These are phyloP conservation scores for Chrysemys picta DNA, from an alignment of 2,113 vertebrate genomes.

Conservation along the genomic window DNA sequence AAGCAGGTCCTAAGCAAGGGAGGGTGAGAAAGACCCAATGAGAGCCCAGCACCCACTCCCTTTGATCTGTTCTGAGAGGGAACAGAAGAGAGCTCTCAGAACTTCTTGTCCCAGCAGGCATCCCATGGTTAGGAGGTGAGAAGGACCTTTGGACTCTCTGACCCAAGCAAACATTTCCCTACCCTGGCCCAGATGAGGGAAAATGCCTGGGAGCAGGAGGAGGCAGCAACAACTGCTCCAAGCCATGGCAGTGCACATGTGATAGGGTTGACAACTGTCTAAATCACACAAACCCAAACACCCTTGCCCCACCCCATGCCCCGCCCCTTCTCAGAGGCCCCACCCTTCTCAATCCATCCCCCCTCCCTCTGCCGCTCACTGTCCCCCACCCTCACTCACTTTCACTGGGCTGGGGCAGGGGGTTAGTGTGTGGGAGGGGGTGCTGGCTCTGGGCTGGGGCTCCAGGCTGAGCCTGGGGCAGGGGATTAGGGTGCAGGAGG, in stretches of 20 bases:
- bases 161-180: background rate
- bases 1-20: background rate
- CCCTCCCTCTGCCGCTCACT: too few species aligned
- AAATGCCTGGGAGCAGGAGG: background rate
- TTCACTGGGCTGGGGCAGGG: too few species aligned
- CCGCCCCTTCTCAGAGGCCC: too few species aligned
- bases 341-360: too few species aligned
- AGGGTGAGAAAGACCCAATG: background rate
- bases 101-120: fast-evolving
- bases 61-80: background rate
- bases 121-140: background rate
- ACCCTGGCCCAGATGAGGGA: background rate
- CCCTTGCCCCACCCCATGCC: too few species aligned
- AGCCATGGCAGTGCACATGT: background rate
- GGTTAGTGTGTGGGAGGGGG: too few species aligned
- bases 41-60: background rate
- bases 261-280: background rate
- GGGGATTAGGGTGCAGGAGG: too few species aligned
- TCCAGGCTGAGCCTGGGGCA: too few species aligned
- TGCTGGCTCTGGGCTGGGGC: too few species aligned
- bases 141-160: background rate
- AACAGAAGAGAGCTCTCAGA: background rate
- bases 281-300: too few species aligned
- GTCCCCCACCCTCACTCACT: too few species aligned
- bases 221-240: background rate